Conservation (phyloP, 1,140 invertebrate genomes). For the Brachionus calyciflorus region DNA sequence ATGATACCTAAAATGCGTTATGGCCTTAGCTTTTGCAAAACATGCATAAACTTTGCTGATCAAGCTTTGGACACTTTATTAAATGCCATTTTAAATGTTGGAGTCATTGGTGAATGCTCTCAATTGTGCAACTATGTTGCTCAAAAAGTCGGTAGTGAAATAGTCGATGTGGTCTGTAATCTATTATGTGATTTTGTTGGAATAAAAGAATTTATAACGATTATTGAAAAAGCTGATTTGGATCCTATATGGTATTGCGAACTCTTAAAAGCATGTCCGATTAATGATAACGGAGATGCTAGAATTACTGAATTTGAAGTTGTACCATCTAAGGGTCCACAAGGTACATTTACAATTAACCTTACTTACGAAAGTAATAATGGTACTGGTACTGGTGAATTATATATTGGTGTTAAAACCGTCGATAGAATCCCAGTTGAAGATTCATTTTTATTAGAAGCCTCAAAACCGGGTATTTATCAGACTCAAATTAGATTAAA, state of each 20-base stretch:
- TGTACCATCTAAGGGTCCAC: constrained; percentile 52
- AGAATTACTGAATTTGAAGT: constrained; percentile 52
- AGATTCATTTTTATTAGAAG: constrained; percentile 52
- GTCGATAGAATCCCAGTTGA: constrained; percentile 55
- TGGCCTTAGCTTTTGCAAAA: constrained; percentile 49
- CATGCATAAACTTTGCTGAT: constrained; percentile 53
- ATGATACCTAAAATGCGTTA: neutral
- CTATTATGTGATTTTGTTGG: constrained; percentile 55
- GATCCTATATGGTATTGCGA: constrained; percentile 58
- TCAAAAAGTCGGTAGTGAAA: constrained; percentile 52
- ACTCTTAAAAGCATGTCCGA: constrained; percentile 51
- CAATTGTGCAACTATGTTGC: constrained; percentile 51
- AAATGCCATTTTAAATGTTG: constrained; percentile 51
- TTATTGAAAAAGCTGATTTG: constrained; percentile 55
- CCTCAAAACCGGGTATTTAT: constrained; percentile 51
- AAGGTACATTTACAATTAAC: constrained; percentile 51
- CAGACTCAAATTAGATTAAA: constrained; percentile 51
- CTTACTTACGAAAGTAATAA: constrained; percentile 50
- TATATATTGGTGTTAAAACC: constrained; percentile 51
- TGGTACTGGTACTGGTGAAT: constrained; percentile 56
- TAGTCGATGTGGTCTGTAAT: constrained; percentile 52
- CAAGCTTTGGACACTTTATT: constrained; percentile 52
- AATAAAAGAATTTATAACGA: constrained; percentile 54
- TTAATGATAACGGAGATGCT: constrained; percentile 56
- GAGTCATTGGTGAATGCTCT: constrained; percentile 53